Evolutionary conservation across 2,797 vertebrate species (phyloP), one percentile per base, ranked within the genome.

Genomic region (Enteromius trimaculatus): DNA sequence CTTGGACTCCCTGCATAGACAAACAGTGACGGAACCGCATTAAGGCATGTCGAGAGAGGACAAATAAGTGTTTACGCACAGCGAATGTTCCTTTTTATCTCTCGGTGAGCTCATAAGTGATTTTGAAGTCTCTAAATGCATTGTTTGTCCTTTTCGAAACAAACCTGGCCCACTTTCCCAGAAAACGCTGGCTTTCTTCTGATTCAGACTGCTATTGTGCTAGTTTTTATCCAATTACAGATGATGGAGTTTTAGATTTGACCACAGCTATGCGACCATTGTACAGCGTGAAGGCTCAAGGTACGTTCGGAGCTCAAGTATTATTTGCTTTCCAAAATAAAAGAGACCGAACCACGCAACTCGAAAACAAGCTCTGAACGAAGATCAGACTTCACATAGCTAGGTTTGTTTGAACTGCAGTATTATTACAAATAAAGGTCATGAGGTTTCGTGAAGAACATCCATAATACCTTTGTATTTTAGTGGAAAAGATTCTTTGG

Each of bases 191-290:
- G 23, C 3, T 26, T 80, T 16, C 21, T 34, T 9, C 8, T 64
- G 39, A 80, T 55, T 69, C 80, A 76, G 78, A 55, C 78, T 66
- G 47, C 78, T 42, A 66, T 82, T 72, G 81, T 79, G 37, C 71
- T 77, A 78, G 23, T 83, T 85, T 83, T 71, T 74, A 86, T 86
- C 64, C 72, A 77, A 77, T 86, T 86, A 82, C 66, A 66, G 60
- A 77, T 72, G 82, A 76, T 65, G 77, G 77, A 77, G 84, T 69
- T 72, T 81, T 64, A 72, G 87, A 90, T 77, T 84, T 66, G 88
- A 92, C 92, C 92, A 91, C 92, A 93, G 92, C 90, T 92, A 92
- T 92, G 91, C 82, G 77, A 88, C 87, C 86, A 84, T 88, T 74
- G 87, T 85, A 53, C 13, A 55, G 49, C 29, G 21, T 1, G 71